phyloP scores from a whole-genome alignment of 2,888 invertebrate species.

The Thera britannica region DNA sequence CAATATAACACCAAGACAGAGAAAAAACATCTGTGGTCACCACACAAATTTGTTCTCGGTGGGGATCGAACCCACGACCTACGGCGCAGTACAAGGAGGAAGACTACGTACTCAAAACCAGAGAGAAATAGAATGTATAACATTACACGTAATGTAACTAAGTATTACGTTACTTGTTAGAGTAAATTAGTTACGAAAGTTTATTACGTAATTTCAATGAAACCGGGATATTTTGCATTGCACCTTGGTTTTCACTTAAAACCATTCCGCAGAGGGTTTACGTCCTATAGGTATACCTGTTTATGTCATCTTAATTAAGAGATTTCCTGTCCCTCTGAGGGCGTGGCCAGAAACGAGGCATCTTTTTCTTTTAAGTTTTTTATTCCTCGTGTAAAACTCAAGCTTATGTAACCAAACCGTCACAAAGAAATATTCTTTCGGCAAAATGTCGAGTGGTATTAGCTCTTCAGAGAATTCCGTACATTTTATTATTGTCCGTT shows the following conservation, averaged over 20 bases:
- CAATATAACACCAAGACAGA: too few species aligned
- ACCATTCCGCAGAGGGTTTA: not conserved
- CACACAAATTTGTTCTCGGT: too few species aligned
- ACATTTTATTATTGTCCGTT: conserved; percentile 30
- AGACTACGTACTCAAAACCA: too few species aligned
- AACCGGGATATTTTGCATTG: not conserved
- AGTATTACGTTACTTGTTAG: too few species aligned
- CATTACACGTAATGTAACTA: too few species aligned
- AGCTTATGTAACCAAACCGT: conserved; percentile 30
- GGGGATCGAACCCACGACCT: too few species aligned
- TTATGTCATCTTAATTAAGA: conserved; percentile 13
- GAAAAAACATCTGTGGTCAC: too few species aligned
- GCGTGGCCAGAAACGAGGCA: not conserved
- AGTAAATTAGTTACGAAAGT: not conserved
- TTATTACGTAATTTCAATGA: not conserved
- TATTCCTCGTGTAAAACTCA: conserved; percentile 31
- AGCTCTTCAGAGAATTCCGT: conserved; percentile 32
- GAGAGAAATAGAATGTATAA: too few species aligned
- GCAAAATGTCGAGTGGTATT: conserved; percentile 40
- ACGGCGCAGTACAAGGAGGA: too few species aligned
- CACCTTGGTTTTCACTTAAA: not conserved
- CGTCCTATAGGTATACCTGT: not conserved
- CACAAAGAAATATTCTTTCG: conserved; percentile 38
- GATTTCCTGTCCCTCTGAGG: conserved; percentile 1
- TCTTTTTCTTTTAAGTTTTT: conserved; percentile 22